Evolutionary conservation across 2,888 invertebrate species (phyloP).

Genomic region (Cremastinae sp.): DNA sequence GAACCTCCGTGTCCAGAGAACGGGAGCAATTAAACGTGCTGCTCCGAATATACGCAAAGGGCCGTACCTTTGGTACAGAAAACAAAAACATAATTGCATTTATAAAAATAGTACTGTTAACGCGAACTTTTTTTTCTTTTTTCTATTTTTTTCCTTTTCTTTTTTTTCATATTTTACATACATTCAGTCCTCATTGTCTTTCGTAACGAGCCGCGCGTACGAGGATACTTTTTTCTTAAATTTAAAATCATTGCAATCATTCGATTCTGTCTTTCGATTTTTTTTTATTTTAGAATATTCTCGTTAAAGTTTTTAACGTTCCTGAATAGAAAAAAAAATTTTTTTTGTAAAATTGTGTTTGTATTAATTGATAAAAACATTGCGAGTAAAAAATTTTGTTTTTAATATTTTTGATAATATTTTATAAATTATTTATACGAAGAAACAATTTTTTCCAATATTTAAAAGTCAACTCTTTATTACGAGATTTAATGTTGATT

Average conservation of each 20-base stretch:
- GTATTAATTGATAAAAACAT: neutral
- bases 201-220: neutral
- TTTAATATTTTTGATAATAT: conserved; percentile 2
- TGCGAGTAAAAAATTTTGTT: neutral
- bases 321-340: neutral
- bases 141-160: conserved; percentile 10
- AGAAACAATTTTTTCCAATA: too few species aligned
- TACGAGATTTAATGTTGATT: too few species aligned
- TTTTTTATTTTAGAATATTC: conserved; percentile 21
- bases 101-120: conserved; percentile 55
- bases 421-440: conserved; percentile 9
- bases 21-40: conserved; percentile 53
- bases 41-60: conserved; percentile 58
- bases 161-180: neutral
- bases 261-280: conserved; percentile 30
- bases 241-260: conserved; percentile 26
- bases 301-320: neutral
- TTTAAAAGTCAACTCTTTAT: too few species aligned
- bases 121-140: conserved; percentile 20
- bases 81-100: conserved; percentile 61
- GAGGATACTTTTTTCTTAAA: conserved; percentile 4
- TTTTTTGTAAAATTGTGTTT: neutral
- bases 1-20: conserved; percentile 53
- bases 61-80: conserved; percentile 65
- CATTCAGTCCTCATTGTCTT: neutral